Conservation (phyloP, 2,888 invertebrate species). For the Macrosiphum euphorbiae region DNA sequence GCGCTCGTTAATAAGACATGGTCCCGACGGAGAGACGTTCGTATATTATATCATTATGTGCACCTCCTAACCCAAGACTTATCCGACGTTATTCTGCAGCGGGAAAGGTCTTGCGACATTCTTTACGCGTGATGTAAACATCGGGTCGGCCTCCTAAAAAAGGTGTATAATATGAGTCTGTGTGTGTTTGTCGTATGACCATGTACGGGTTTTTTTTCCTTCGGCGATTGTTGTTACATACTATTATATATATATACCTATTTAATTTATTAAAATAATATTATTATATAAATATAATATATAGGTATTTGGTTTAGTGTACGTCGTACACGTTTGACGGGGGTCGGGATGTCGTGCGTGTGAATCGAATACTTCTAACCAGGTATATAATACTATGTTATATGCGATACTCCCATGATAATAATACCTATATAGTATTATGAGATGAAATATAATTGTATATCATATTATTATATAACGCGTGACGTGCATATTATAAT, state of each 20-base stretch:
- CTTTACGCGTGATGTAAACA: not conserved
- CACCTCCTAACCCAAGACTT: not conserved
- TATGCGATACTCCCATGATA: not conserved
- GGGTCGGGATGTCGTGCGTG: not conserved
- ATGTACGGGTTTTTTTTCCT: not conserved
- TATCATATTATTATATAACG: not conserved
- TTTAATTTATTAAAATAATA: not conserved
- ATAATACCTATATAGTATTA: not conserved
- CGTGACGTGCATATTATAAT: not conserved
- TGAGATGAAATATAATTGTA: not conserved
- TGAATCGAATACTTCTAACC: not conserved
- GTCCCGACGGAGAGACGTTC: not conserved
- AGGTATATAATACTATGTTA: not conserved
- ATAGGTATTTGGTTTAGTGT: not conserved
- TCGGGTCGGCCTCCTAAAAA: not conserved
- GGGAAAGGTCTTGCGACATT: not conserved
- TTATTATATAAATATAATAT: not conserved
- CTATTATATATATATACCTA: not conserved
- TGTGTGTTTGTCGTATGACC: not conserved
- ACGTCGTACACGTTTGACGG: not conserved
- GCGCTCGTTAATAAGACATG: not conserved
- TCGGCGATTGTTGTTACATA: not conserved
- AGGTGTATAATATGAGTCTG: not conserved
- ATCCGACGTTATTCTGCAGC: not conserved
- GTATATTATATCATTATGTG: not conserved